phyloP scores from a whole-genome alignment of 1,140 invertebrate species.

The Panagrolaimus sp. region DNA sequence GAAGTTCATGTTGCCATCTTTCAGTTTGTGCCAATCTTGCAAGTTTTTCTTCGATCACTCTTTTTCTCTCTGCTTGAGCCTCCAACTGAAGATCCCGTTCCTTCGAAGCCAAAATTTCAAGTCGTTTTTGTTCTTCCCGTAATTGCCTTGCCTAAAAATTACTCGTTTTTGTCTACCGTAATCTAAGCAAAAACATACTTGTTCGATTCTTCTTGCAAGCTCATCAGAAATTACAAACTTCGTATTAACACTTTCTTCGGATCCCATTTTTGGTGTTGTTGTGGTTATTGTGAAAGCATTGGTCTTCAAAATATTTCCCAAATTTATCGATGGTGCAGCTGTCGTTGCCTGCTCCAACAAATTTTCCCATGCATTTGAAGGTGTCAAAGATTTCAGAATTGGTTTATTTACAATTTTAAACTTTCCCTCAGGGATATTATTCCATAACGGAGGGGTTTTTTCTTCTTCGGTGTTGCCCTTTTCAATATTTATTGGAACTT shows the following conservation, averaged over 20 bases:
- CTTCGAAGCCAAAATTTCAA: slow-evolving; percentile 12
- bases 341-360: no score
- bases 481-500: no score
- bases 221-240: slow-evolving; percentile 3
- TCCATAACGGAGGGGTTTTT: no score
- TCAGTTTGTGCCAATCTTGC: slow-evolving; percentile 21
- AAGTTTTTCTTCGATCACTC: slow-evolving; percentile 12
- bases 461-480: no score
- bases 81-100: background rate
- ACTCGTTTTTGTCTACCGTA: no score
- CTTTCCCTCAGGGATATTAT: no score
- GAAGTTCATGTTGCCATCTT: slow-evolving; percentile 15
- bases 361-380: no score
- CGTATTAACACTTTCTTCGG: background rate
- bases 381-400: no score
- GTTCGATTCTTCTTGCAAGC: background rate
- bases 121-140: slow-evolving; percentile 19
- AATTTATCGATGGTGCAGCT: no score
- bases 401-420: no score
- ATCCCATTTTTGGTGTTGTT: background rate
- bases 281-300: no score
- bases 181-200: background rate
- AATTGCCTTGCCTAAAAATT: slow-evolving; percentile 17
- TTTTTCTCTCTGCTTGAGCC: slow-evolving; percentile 4
- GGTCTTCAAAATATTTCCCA: no score